phyloP scores from a whole-genome alignment of 2,797 vertebrate genomes.

The Centroberyx gerrardi region DNA sequence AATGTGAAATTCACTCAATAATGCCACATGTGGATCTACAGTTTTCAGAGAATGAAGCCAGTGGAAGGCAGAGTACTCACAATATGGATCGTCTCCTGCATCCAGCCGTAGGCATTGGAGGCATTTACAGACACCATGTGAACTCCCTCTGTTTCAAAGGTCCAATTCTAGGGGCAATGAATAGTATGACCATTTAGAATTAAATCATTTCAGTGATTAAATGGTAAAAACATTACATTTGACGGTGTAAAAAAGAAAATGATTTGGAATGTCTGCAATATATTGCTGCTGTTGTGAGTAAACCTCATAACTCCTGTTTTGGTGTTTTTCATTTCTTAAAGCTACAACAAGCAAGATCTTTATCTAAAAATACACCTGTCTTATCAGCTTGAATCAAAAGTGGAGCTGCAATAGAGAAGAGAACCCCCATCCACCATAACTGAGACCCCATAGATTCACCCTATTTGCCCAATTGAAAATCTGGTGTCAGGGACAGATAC shows the following conservation, averaged over 20 bases:
- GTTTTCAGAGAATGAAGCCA: background rate
- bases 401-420: too few species aligned
- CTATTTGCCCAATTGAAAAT: too few species aligned
- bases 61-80: constrained; percentile 49
- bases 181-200: background rate
- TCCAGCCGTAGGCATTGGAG: constrained; percentile 63
- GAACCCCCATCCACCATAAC: too few species aligned
- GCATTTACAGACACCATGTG: constrained; percentile 66
- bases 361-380: too few species aligned
- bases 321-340: too few species aligned
- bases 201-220: background rate
- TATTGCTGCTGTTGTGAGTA: background rate
- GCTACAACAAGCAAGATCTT: too few species aligned
- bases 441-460: too few species aligned
- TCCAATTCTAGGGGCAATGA: constrained; percentile 53
- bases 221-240: background rate
- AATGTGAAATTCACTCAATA: background rate
- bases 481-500: too few species aligned
- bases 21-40: too few species aligned
- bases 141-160: constrained; percentile 63
- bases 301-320: background rate
- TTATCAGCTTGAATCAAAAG: too few species aligned
- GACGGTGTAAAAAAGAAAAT: background rate
- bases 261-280: background rate
- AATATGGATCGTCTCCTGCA: constrained; percentile 52